Evolutionary conservation across 2,888 invertebrate species (phyloP).

Genomic region (Steromphala cineraria): DNA sequence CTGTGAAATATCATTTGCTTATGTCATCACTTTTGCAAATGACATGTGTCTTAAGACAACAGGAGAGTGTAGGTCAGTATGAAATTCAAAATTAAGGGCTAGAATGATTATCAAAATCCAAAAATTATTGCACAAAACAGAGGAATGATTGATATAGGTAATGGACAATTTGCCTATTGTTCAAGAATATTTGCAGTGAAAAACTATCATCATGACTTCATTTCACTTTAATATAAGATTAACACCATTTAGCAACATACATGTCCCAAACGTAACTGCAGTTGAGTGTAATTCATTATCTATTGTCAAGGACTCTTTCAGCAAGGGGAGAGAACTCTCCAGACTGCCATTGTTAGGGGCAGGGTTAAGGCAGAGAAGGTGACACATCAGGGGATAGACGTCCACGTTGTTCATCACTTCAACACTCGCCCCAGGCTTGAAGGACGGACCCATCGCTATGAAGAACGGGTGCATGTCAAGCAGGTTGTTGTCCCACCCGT

Average conservation of each 20-base stretch:
- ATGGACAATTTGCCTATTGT: no score
- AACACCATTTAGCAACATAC: constrained; percentile 43
- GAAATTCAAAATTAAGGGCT: no score
- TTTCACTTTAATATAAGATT: no score
- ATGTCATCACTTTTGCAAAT: no score
- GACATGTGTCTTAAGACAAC: no score
- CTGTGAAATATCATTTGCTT: no score
- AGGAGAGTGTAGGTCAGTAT: no score
- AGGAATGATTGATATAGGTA: no score
- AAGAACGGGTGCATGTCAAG: constrained; percentile 83
- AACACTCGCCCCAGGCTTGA: constrained; percentile 57
- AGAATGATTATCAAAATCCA: no score
- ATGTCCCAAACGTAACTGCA: constrained; percentile 50
- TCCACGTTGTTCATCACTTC: constrained; percentile 70
- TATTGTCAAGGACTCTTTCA: constrained; percentile 45
- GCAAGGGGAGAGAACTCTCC: constrained; percentile 28
- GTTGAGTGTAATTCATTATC: constrained; percentile 23
- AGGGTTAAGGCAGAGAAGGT: constrained; percentile 64
- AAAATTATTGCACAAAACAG: no score
- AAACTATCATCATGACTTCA: no score
- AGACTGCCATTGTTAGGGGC: constrained; percentile 70
- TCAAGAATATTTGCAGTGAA: no score
- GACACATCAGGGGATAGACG: constrained; percentile 72
- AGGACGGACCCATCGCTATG: constrained; percentile 80
- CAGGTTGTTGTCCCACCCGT: constrained; percentile 76